Percentiles rank a stretch among this genome's conserved stretches.
Evolutionary conservation across 2,888 invertebrate species (phyloP).

Genomic region (Ectemnius continuus): DNA sequence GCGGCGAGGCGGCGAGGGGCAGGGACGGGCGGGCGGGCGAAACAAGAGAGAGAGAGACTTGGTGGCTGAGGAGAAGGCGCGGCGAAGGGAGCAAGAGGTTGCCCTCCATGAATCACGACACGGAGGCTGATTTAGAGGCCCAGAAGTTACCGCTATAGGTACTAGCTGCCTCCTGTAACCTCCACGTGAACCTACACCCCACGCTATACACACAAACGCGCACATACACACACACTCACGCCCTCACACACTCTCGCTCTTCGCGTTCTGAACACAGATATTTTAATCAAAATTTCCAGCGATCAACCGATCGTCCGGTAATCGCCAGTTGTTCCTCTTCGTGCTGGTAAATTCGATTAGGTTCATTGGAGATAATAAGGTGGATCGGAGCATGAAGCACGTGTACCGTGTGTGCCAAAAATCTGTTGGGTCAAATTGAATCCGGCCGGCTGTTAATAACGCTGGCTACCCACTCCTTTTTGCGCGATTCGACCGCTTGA

Average conservation of each 20-base stretch:
- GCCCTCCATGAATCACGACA: conserved; percentile 78
- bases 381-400: background rate
- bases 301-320: background rate
- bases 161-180: conserved; percentile 70
- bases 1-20: no score
- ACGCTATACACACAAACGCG: conserved; percentile 55
- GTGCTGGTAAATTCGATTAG: no score
- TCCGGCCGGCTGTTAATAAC: background rate
- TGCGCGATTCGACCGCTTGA: background rate
- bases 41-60: conserved; percentile 58
- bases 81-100: conserved; percentile 69
- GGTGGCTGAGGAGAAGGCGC: conserved; percentile 25
- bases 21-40: conserved; percentile 29
- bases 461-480: background rate
- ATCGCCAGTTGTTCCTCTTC: conserved; percentile 11
- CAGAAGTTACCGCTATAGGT: conserved; percentile 75
- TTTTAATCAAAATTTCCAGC: conserved; percentile 37
- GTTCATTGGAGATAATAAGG: no score
- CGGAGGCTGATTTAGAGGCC: conserved; percentile 77
- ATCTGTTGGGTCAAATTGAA: conserved; percentile 1
- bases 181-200: conserved; percentile 65
- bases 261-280: conserved; percentile 16
- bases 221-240: no score
- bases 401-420: background rate
- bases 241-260: no score